Base-by-base conservation (phyloP, 2,888 invertebrate genomes). In the Neoscelio sp. region DNA sequence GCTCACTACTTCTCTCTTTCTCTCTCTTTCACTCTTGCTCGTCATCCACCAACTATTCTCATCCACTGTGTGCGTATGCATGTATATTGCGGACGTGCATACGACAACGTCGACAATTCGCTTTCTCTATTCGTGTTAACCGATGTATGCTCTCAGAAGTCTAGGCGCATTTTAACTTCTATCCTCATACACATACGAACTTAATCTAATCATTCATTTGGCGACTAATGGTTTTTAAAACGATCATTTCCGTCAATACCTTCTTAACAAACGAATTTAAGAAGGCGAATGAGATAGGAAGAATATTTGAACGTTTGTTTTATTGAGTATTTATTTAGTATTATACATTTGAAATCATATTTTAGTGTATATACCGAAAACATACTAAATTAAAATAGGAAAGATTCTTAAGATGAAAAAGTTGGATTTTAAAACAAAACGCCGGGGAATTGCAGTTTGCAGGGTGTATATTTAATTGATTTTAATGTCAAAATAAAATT, bases 11-110 rank as follows among this genome's bases (percentile, higher is more conserved):
- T 13, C 64, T 48, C 62, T 70, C 46, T 30, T 48, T 54, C 70
- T 26, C 56, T 6, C 68, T 35, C 42, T 30, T 42, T 54, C 40
- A 46, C 48, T 40, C 30, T 75, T 26, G 38, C 71, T 52, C 54
- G 58, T 42, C 48, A 56, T 67, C 73, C 44, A 71, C 58, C 65
- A 40, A 46, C 60, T 70, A 68, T 75, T 67, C 64, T 74, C 68
- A 76, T 74, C 65, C 58, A 13, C 52, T 23, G 33, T 58, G 64
- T 26, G 26, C 58, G 33, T 54, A 68, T 48, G 76, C 68, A 68
- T 62, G 68, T 54, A 50, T 62, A 67, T 23, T 56, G 68, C 62
- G 62, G 68, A 67, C 46, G 62, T 68, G 68, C 75, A 68, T 64
- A 73, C 62, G 76, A 62, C 76, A 76, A 75, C 54, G 54, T 68